Evolutionary conservation across 2,113 vertebrate species (phyloP).

Genomic region (Electrona antarctica): DNA sequence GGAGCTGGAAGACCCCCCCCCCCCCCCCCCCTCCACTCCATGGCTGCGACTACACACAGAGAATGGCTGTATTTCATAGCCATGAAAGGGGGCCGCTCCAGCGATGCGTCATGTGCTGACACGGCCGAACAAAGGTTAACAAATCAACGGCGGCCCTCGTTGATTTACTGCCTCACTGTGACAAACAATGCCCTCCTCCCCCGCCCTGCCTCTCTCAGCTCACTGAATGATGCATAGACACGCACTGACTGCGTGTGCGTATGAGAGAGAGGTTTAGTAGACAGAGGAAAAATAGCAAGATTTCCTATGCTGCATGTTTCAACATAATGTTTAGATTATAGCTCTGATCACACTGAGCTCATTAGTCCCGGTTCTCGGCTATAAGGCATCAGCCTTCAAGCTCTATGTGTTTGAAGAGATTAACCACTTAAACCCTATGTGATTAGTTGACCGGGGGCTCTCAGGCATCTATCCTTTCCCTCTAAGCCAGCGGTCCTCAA

Average conservation of each 20-base stretch:
- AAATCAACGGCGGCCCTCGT: slow-evolving; percentile 62
- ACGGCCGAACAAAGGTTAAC: slow-evolving; percentile 76
- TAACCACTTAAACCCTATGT: too few relatives aligned
- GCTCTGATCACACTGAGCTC: slow-evolving; percentile 14
- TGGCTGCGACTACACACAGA: slow-evolving; percentile 34
- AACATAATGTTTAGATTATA: slow-evolving; percentile 27
- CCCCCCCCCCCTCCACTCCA: slow-evolving; percentile 4
- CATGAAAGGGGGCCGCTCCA: slow-evolving; percentile 52
- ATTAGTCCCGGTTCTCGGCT: slow-evolving; percentile 19
- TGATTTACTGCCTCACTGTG: slow-evolving; percentile 67
- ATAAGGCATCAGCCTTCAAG: neutral
- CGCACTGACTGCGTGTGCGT: slow-evolving; percentile 16
- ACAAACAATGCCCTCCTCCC: slow-evolving; percentile 48
- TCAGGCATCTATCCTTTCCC: too few relatives aligned
- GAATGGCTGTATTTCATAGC: slow-evolving; percentile 61
- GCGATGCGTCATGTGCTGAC: slow-evolving; percentile 70
- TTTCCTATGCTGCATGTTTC: slow-evolving; percentile 16
- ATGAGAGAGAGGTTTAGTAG: neutral
- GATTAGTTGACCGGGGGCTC: too few relatives aligned
- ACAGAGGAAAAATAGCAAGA: slow-evolving; percentile 29
- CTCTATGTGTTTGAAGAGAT: neutral
- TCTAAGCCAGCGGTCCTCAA: too few relatives aligned
- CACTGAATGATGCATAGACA: slow-evolving; percentile 15
- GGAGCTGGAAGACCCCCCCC: slow-evolving; percentile 15
- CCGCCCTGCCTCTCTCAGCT: slow-evolving; percentile 17